A percentile compares a stretch with the other conserved stretches of the same genome.
Evolutionary conservation across 2,888 invertebrate species (phyloP).

Genomic region (Dolomedes plantarius): DNA sequence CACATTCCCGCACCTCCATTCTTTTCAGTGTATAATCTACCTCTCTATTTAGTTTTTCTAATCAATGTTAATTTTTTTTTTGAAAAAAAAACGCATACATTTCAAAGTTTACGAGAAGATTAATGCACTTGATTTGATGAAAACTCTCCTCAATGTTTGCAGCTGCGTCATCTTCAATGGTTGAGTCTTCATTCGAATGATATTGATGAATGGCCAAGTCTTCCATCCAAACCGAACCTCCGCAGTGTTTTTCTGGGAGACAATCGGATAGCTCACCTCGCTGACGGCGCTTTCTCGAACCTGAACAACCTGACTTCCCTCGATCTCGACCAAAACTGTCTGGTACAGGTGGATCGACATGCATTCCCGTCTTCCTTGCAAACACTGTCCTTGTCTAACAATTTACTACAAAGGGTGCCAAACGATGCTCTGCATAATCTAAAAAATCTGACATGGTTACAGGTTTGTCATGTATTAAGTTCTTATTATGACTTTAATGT

Average conservation of each 20-base stretch:
- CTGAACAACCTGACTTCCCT: constrained; percentile 82
- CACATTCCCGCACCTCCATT: too few relatives aligned
- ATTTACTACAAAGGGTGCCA: constrained; percentile 84
- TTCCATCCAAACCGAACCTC: constrained; percentile 54
- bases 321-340: constrained; percentile 85
- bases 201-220: constrained; percentile 67
- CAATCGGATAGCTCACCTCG: constrained; percentile 71
- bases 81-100: too few relatives aligned
- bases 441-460: constrained; percentile 83
- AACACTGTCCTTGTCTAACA: constrained; percentile 85
- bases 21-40: too few relatives aligned
- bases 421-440: constrained; percentile 81
- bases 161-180: constrained; percentile 72
- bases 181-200: constrained; percentile 72
- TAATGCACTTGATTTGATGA: too few relatives aligned
- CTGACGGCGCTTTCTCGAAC: constrained; percentile 80
- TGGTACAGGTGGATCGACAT: constrained; percentile 81
- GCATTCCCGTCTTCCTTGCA: constrained; percentile 83
- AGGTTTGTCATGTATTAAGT: too few relatives aligned
- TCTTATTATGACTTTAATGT: too few relatives aligned
- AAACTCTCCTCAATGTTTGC: too few relatives aligned
- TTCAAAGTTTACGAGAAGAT: too few relatives aligned
- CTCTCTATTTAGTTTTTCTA: too few relatives aligned
- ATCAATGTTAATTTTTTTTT: too few relatives aligned
- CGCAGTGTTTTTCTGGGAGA: constrained; percentile 73